phyloP scores from a whole-genome alignment of 2,113 vertebrate genomes.

The Ailurus styani region DNA sequence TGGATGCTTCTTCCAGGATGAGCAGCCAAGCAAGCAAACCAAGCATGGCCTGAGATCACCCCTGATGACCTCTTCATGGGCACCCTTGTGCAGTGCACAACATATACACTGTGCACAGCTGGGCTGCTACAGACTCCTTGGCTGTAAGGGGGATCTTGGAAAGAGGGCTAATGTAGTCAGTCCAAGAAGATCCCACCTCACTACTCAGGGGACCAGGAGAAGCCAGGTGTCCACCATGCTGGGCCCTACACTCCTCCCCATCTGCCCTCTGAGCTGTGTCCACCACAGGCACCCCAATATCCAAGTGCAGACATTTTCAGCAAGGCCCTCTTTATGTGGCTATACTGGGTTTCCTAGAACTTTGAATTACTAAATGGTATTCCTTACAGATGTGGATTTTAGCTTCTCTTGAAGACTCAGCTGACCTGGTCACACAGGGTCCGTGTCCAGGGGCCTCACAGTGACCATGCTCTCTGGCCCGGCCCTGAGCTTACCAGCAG shows the following conservation, averaged over 20 bases:
- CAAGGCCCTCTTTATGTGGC: neutral
- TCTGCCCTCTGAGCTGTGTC: neutral
- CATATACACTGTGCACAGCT: fast-evolving
- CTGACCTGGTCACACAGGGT: neutral
- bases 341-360: neutral
- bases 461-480: neutral
- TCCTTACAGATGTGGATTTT: neutral
- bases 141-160: too few relatives aligned
- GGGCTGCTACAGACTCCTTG: neutral
- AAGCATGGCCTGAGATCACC: neutral
- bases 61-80: neutral
- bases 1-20: neutral
- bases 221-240: neutral
- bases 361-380: neutral
- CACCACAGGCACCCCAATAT: fast-evolving
- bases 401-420: neutral
- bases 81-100: neutral
- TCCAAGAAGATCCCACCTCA: neutral
- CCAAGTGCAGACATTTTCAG: neutral
- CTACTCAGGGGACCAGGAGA: neutral
- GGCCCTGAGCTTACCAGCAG: neutral
- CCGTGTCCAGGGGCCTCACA: neutral
- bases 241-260: neutral
- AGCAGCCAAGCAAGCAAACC: neutral
- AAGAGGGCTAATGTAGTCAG: neutral